Conservation (phyloP, 2,888 invertebrate species). For the Daptonema setosum region DNA sequence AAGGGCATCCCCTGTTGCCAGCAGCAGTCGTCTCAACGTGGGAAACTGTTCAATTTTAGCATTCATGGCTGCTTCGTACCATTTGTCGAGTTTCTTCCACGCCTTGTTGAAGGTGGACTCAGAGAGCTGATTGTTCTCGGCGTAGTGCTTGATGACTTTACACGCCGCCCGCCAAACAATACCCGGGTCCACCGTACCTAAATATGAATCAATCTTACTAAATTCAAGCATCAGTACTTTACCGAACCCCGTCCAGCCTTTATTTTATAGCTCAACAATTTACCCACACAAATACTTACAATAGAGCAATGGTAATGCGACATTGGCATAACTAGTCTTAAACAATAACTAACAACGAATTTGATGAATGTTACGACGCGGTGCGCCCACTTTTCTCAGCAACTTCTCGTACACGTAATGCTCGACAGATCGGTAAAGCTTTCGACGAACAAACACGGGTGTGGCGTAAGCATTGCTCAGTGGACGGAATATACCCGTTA, state of each 20-base stretch:
- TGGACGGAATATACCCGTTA: constrained; percentile 1
- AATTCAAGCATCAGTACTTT: no score
- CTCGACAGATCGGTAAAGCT: constrained; percentile 6
- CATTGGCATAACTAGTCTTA: no score
- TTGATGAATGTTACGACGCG: not conserved
- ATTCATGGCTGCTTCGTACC: constrained; percentile 25
- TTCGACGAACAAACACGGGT: not conserved
- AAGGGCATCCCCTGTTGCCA: constrained; percentile 22
- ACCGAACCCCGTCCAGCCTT: no score
- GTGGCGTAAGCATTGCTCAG: constrained; percentile 5
- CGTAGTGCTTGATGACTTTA: not conserved
- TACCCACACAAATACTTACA: no score
- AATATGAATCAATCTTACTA: no score
- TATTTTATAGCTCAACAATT: no score
- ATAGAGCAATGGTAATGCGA: no score
- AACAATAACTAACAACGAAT: not conserved
- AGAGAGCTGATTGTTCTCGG: not conserved
- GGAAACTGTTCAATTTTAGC: constrained; percentile 20
- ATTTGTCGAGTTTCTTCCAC: constrained; percentile 14
- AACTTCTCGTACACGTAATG: constrained; percentile 6
- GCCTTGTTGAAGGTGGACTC: constrained; percentile 9
- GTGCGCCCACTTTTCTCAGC: not conserved
- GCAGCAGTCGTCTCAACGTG: constrained; percentile 20
- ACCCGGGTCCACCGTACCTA: constrained; percentile 18
- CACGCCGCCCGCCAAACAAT: constrained; percentile 16